Conservation (phyloP, 1,140 invertebrate genomes). For the Drosophila mayri region DNA sequence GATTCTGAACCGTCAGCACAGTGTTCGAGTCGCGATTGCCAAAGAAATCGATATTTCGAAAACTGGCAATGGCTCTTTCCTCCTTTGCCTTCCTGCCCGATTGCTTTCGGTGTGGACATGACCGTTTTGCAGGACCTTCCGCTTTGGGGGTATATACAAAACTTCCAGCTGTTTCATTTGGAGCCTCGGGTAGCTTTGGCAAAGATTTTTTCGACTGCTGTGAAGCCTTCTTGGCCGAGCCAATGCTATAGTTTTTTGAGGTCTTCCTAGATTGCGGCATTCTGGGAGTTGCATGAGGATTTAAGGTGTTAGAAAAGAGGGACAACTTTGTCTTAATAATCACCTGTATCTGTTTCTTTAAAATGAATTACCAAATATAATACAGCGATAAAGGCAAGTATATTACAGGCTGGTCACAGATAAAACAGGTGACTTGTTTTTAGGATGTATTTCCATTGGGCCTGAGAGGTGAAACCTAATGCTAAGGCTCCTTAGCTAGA, state of each 20-base stretch:
- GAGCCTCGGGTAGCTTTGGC: not conserved
- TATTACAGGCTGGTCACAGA: not conserved
- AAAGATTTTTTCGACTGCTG: no score
- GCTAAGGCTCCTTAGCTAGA: not conserved
- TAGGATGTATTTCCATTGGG: no score
- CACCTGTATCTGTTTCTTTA: not conserved
- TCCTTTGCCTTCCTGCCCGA: conserved; percentile 22
- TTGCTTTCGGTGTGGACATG: conserved; percentile 45
- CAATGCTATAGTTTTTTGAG: not conserved
- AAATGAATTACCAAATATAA: conserved; percentile 11
- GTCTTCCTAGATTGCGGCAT: not conserved
- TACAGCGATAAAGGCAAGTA: not conserved
- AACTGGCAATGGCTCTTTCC: conserved; percentile 51
- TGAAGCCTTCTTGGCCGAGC: not conserved
- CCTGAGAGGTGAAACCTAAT: not conserved
- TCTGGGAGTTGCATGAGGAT: not conserved
- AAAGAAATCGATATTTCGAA: conserved; percentile 70
- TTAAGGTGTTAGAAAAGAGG: not conserved
- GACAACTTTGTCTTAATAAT: not conserved
- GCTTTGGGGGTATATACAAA: not conserved
- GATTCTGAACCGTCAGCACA: conserved; percentile 54
- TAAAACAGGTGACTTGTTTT: not conserved
- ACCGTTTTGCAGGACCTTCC: not conserved
- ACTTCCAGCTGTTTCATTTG: no score
- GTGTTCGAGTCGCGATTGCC: conserved; percentile 45